A percentile compares a stretch with the other conserved stretches of the same genome.
Conservation (phyloP, 37 sponge, comb jelly and placozoan genomes). For the Axinella damicornis region DNA sequence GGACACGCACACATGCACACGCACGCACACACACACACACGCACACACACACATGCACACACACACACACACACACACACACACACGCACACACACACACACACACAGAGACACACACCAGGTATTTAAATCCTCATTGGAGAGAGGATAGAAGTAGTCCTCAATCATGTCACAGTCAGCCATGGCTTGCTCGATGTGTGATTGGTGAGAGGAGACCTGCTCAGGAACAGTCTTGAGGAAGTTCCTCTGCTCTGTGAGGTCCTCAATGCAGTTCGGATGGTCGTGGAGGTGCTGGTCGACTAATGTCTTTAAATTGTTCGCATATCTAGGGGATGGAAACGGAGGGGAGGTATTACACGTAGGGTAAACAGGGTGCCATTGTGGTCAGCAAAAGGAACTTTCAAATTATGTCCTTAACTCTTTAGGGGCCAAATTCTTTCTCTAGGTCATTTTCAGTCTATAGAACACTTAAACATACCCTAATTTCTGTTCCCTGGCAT, state of each 20-base stretch:
- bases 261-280: constrained; percentile 92
- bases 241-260: constrained; percentile 93
- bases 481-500: too few relatives aligned
- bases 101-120: constrained; percentile 31
- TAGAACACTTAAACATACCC: too few relatives aligned
- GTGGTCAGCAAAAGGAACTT: too few relatives aligned
- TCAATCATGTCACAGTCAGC: constrained; percentile 92
- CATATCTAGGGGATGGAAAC: constrained; percentile 62
- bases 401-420: too few relatives aligned
- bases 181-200: constrained; percentile 70
- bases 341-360: background rate
- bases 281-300: constrained; percentile 80
- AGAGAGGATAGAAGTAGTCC: constrained; percentile 91
- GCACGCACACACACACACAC: too few relatives aligned
- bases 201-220: constrained; percentile 43
- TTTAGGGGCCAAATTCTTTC: too few relatives aligned
- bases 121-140: constrained; percentile 92
- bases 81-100: background rate
- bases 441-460: too few relatives aligned
- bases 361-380: background rate
- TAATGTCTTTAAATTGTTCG: constrained; percentile 87
- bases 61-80: too few relatives aligned
- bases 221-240: constrained; percentile 95
- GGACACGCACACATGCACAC: too few relatives aligned
- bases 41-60: too few relatives aligned